Evolutionary conservation across 2,888 invertebrate species (phyloP).

Genomic region (Elmis aenea): DNA sequence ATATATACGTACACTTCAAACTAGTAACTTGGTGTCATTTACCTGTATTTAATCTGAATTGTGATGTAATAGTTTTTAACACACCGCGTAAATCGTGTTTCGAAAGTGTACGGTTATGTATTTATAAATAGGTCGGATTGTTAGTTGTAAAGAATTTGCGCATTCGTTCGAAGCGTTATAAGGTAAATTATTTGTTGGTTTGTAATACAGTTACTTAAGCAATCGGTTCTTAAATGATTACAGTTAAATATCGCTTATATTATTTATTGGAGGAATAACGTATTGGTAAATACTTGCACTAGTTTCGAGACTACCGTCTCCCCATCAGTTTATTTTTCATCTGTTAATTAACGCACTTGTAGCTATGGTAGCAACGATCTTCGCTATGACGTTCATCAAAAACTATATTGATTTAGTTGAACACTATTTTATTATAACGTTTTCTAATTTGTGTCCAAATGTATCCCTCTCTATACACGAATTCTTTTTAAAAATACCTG

Average conservation of each 20-base stretch:
- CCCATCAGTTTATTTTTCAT: too few species aligned
- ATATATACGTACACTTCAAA: conserved; percentile 13
- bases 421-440: too few species aligned
- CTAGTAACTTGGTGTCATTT: conserved; percentile 19
- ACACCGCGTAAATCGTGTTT: conserved; percentile 26
- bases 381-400: too few species aligned
- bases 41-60: conserved; percentile 20
- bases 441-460: too few species aligned
- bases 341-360: too few species aligned
- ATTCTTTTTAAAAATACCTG: too few species aligned
- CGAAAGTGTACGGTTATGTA: conserved; percentile 30
- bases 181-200: neutral
- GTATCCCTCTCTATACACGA: too few species aligned
- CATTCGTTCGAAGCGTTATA: neutral
- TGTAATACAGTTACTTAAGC: neutral
- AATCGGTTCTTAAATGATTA: neutral
- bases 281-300: too few species aligned
- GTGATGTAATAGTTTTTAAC: conserved; percentile 39
- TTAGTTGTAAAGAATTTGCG: conserved; percentile 14
- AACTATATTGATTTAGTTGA: too few species aligned
- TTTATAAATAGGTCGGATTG: conserved; percentile 30
- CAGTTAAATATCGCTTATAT: neutral
- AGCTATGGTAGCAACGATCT: too few species aligned
- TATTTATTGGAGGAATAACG: too few species aligned
- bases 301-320: too few species aligned